Percentiles rank a stretch among this genome's conserved stretches.
Conservation (phyloP, 2,113 vertebrate species). For the Indicator indicator region DNA sequence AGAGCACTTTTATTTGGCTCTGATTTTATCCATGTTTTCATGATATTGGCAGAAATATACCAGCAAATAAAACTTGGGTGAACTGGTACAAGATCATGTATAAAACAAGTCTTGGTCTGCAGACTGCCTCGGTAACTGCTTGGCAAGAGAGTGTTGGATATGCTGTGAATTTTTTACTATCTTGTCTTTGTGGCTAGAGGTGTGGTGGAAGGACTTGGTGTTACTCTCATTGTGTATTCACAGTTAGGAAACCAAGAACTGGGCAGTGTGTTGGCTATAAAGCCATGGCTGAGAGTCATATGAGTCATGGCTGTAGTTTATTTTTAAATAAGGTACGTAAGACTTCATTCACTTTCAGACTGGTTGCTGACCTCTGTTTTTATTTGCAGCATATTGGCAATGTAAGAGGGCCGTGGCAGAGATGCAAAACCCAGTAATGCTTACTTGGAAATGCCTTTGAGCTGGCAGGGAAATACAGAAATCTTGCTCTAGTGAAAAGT, state of each 20-base stretch:
- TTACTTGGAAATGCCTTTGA: conserved; percentile 1
- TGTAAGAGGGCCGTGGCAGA: not conserved
- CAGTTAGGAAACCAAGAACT: not conserved
- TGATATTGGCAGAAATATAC: not conserved
- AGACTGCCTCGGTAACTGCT: not conserved
- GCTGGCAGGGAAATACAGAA: not conserved
- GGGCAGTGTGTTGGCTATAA: not conserved
- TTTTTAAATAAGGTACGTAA: not conserved
- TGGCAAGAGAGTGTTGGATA: not conserved
- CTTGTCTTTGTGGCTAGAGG: not conserved
- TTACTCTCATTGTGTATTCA: not conserved
- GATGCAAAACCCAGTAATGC: not conserved
- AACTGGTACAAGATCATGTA: not conserved
- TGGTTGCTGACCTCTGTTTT: not conserved
- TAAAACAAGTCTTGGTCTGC: not conserved
- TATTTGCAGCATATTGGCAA: not conserved
- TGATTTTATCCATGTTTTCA: not conserved
- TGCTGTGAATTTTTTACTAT: not conserved
- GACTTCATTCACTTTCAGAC: not conserved
- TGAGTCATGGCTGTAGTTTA: not conserved
- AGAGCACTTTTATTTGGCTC: conserved; percentile 2
- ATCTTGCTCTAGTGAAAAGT: not conserved
- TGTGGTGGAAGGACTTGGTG: not conserved
- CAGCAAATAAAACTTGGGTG: not conserved
- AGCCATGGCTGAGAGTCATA: not conserved